Percentiles rank a stretch among this genome's conserved stretches.
Conservation (phyloP, 2,113 vertebrate genomes). For the Todiramphus chloris region DNA sequence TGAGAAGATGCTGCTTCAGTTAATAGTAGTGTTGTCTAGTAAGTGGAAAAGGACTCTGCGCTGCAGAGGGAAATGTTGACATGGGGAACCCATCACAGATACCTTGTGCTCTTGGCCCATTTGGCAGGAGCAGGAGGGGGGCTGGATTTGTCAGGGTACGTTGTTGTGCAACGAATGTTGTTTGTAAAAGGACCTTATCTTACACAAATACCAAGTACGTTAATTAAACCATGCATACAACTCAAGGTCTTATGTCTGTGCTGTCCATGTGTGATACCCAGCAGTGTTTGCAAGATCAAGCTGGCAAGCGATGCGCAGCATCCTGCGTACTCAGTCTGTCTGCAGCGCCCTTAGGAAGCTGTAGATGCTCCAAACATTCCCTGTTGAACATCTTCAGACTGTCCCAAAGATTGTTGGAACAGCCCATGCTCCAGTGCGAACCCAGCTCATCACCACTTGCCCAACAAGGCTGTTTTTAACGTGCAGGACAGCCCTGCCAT, state of each 20-base stretch:
- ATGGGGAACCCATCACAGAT: not conserved
- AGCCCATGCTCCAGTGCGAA: fast-evolving
- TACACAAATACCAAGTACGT: not conserved
- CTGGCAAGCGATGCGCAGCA: not conserved
- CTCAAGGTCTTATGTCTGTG: fast-evolving
- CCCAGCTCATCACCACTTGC: fast-evolving
- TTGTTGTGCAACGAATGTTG: not conserved
- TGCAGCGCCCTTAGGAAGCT: not conserved
- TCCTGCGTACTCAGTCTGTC: fast-evolving
- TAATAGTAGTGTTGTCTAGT: fast-evolving
- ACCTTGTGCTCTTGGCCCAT: not conserved
- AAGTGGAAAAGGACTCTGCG: not conserved
- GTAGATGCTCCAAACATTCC: not conserved
- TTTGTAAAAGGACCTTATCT: not conserved
- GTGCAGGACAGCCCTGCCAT: not conserved
- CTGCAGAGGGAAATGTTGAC: not conserved
- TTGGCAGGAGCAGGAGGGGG: not conserved
- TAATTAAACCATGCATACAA: not conserved
- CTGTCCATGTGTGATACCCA: not conserved
- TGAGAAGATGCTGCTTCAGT: not conserved
- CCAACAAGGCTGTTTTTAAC: fast-evolving
- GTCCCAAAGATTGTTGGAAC: not conserved
- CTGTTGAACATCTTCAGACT: fast-evolving
- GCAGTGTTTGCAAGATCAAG: not conserved
- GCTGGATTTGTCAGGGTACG: fast-evolving